Base-by-base conservation (phyloP, 2,888 invertebrate species). In the Lysandra bellargus region DNA sequence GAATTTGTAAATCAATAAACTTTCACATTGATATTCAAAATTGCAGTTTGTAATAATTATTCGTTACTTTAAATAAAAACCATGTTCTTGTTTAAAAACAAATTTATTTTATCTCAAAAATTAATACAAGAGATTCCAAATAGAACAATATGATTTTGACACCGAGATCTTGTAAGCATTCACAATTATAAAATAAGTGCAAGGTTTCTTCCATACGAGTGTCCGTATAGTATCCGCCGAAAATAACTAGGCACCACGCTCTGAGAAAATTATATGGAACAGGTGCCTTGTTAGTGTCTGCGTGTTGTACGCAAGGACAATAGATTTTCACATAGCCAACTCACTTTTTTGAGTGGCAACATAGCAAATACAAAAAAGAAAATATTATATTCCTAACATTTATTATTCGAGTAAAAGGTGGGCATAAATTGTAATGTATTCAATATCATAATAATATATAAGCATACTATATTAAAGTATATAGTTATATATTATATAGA, bases 101-200 rank as follows among this genome's bases (percentile, higher is more conserved):
- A 69, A 69, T 69, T 69, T 69, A 69, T 69, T 69, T 69, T 37
- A 64, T 64, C 30, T 64, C 30, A 69, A 12, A 69, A 69, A 37
- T 69, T 37, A 69, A 69, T 69, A 69, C 33, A 69, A 69, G 69
- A 69, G 69, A 69, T 37, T 69, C 69, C 33, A 69, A 69, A 69
- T 33, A 69, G 14, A 69, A 37, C 14, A 69, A 37, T 57, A 57
- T 69, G 6, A 69, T 30, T 69, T 69, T 69, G 69, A 69, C 69
- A 69, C 69, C 69, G 69, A 69, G 69, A 69, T 69, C 69, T 69
- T 37, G 69, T 33, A 69, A 69, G 69, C 69, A 69, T 33, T 69
- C 14, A 69, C 69, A 69, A 69, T 69, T 69, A 14, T 37, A 69
- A 33, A 69, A 33, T 69, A 69, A 69, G 69, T 69, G 37, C 69